Conservation (phyloP, 2,888 invertebrate species). For the Dione vanillae region DNA sequence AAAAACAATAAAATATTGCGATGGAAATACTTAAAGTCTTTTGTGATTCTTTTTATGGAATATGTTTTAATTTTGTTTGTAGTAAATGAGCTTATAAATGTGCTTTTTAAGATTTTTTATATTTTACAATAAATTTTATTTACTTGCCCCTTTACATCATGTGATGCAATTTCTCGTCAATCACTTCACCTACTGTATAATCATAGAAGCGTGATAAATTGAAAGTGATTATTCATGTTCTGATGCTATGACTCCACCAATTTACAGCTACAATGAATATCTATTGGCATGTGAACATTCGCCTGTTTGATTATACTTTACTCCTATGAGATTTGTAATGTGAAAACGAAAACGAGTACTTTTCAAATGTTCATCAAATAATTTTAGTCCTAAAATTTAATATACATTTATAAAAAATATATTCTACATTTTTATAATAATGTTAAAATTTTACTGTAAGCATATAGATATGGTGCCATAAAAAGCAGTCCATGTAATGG, state of each 20-base stretch:
- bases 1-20: too few species aligned
- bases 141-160: background rate
- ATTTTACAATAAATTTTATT: background rate
- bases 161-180: constrained; percentile 27
- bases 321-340: background rate
- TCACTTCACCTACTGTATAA: constrained; percentile 28
- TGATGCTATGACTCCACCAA: constrained; percentile 37
- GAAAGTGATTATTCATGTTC: constrained; percentile 47
- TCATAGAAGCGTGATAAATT: constrained; percentile 37
- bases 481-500: background rate
- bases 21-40: constrained; percentile 12
- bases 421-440: too few species aligned
- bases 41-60: background rate
- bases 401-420: too few species aligned
- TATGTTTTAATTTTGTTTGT: background rate
- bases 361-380: background rate
- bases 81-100: background rate
- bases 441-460: too few species aligned
- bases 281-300: constrained; percentile 18
- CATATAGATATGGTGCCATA: background rate
- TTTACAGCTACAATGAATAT: constrained; percentile 36
- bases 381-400: background rate
- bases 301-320: constrained; percentile 20
- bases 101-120: background rate
- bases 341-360: background rate